phyloP scores from a whole-genome alignment of 1,140 invertebrate genomes.

The Philopotamus ludificatus region DNA sequence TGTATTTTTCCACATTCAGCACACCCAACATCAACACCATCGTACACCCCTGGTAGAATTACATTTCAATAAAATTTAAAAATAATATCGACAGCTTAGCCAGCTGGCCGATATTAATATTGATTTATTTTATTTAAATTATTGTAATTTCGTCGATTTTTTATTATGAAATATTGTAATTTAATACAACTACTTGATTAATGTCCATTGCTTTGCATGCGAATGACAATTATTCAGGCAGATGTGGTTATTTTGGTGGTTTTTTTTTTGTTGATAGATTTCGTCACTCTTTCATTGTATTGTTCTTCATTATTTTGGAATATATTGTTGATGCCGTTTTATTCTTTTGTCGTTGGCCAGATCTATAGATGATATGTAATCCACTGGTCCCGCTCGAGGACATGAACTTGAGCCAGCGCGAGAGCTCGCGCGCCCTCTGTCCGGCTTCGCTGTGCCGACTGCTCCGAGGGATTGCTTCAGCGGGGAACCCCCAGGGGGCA shows the following conservation, averaged over 20 bases:
- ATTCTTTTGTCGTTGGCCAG: not conserved
- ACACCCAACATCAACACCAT: too few species aligned
- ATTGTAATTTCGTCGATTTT: too few species aligned
- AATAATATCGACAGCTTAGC: too few species aligned
- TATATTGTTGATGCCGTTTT: too few species aligned
- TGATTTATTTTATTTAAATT: too few species aligned
- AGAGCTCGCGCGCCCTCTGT: constrained; percentile 21
- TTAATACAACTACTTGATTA: not conserved
- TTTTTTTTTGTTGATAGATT: too few species aligned
- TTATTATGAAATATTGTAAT: not conserved
- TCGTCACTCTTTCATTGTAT: too few species aligned
- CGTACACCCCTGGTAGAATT: too few species aligned
- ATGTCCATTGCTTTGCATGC: not conserved
- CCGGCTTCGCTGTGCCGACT: constrained; percentile 39
- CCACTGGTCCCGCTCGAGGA: constrained; percentile 1
- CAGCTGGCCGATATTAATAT: too few species aligned
- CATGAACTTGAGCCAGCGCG: constrained; percentile 34
- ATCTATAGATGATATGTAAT: constrained; percentile 23
- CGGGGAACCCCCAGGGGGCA: not conserved
- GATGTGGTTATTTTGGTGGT: not conserved
- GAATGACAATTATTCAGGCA: not conserved
- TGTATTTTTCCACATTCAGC: too few species aligned
- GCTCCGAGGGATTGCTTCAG: constrained; percentile 34
- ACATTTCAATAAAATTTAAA: too few species aligned
- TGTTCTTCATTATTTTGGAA: too few species aligned